A percentile compares a stretch with the other conserved stretches of the same genome.
These are phyloP conservation scores for Oryzias sinensis DNA, from an alignment of 2,797 vertebrate genomes.

Conservation along the genomic window DNA sequence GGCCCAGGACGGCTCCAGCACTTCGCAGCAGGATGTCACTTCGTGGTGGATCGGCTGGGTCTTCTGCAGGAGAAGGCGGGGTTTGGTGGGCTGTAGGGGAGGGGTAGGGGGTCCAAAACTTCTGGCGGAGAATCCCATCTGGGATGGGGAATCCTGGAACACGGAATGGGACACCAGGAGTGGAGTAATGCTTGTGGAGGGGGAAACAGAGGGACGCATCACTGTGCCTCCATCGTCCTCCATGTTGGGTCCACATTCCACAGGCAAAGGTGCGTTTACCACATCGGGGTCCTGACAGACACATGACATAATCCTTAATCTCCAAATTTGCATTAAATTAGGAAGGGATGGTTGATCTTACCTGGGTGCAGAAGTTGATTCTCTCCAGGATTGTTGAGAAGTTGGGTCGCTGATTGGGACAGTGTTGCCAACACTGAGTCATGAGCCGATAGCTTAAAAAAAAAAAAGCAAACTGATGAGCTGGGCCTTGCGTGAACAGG, in stretches of 20 bases:
- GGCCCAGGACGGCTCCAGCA: conserved; percentile 73
- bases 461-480: conserved; percentile 15
- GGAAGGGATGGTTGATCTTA: conserved; percentile 42
- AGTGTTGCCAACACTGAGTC: conserved; percentile 95
- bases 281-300: conserved; percentile 87
- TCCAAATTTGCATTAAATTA: background rate
- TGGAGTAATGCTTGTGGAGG: conserved; percentile 78
- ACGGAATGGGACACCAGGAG: conserved; percentile 73
- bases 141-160: conserved; percentile 64
- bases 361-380: conserved; percentile 91
- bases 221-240: conserved; percentile 80
- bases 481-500: background rate
- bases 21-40: conserved; percentile 71
- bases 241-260: conserved; percentile 78
- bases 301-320: background rate
- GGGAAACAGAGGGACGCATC: conserved; percentile 72
- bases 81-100: conserved; percentile 68
- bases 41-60: conserved; percentile 75
- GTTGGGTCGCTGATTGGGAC: conserved; percentile 87
- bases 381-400: conserved; percentile 90
- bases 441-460: conserved; percentile 85
- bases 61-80: conserved; percentile 67
- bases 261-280: conserved; percentile 85
- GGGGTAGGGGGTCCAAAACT: conserved; percentile 32
- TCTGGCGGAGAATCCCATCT: conserved; percentile 55